Conservation (phyloP, 1,140 invertebrate species). For the Caerostris darwini region DNA sequence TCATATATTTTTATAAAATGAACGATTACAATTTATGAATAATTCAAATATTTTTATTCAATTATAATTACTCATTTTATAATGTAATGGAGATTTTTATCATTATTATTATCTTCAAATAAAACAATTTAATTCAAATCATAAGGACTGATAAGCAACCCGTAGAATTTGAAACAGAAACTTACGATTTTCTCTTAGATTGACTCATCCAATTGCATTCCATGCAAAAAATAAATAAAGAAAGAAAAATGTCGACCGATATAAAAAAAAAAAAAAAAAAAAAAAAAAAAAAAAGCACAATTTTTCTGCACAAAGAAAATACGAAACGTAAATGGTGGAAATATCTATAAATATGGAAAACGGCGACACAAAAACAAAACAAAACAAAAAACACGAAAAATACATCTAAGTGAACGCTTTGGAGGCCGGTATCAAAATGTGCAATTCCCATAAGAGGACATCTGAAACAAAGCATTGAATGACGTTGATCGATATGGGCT, state of each 20-base stretch:
- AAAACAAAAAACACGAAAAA: neutral
- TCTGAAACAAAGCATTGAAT: slow-evolving; percentile 14
- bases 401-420: slow-evolving; percentile 13
- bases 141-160: too few relatives aligned
- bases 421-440: neutral
- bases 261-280: neutral
- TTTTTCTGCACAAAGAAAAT: neutral
- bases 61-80: too few relatives aligned
- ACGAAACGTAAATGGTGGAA: neutral
- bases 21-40: too few relatives aligned
- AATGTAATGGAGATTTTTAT: too few relatives aligned
- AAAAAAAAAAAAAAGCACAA: neutral
- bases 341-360: neutral
- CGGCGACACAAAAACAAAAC: neutral
- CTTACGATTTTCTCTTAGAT: too few relatives aligned
- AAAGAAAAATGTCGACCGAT: neutral
- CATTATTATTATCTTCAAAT: too few relatives aligned
- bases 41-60: too few relatives aligned
- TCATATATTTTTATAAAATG: too few relatives aligned
- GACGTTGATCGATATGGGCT: slow-evolving; percentile 14
- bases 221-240: neutral
- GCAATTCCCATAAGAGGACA: neutral
- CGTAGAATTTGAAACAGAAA: too few relatives aligned
- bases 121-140: too few relatives aligned
- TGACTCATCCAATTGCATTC: neutral